phyloP scores from a whole-genome alignment of 2,797 vertebrate genomes.

The Eulemur coronatus region DNA sequence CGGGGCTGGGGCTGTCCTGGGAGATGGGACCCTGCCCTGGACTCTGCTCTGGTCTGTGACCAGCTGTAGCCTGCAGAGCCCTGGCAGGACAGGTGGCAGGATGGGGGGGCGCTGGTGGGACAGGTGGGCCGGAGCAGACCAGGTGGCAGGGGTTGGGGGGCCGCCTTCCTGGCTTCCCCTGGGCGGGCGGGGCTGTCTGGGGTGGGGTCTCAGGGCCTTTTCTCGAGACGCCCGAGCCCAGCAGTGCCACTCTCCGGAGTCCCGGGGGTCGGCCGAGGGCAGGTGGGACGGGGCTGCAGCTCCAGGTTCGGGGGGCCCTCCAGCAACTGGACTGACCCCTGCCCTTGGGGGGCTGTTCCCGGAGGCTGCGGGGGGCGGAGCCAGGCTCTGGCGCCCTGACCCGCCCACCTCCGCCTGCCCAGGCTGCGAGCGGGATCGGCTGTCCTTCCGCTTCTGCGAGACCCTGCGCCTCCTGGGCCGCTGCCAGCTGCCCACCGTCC shows the following conservation, averaged over 20 bases:
- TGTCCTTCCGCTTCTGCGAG: slow-evolving; percentile 91
- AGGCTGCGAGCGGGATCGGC: slow-evolving; percentile 88
- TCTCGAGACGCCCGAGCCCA: neutral
- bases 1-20: neutral
- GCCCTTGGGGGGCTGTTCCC: neutral
- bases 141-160: neutral
- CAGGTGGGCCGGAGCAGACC: too few relatives aligned
- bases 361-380: neutral
- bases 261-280: neutral
- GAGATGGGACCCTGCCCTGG: neutral
- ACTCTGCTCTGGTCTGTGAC: neutral
- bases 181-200: neutral
- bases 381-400: neutral
- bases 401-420: slow-evolving; percentile 54
- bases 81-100: neutral
- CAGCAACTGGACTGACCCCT: neutral
- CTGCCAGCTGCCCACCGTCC: slow-evolving; percentile 88
- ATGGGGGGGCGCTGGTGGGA: neutral
- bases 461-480: slow-evolving; percentile 90
- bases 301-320: neutral
- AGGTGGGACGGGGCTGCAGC: neutral
- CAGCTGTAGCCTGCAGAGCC: neutral
- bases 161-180: neutral
- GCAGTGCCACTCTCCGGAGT: neutral
- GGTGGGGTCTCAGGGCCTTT: neutral